Conservation (phyloP, 2,888 invertebrate genomes). For the Arge pagana region DNA sequence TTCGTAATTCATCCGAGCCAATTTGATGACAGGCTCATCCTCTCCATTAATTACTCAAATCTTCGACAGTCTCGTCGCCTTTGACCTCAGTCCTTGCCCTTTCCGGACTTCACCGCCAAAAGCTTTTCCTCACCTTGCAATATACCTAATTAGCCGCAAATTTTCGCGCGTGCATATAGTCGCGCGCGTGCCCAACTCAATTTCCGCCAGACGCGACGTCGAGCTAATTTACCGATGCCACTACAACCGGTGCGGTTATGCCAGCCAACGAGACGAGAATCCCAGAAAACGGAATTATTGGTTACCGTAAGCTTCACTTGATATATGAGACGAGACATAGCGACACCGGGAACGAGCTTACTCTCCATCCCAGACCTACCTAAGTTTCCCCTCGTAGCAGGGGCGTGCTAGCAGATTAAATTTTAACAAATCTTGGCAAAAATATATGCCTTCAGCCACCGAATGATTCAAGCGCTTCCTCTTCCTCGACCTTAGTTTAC, state of each 20-base stretch:
- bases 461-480: no score
- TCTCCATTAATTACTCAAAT: constrained; percentile 37
- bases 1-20: constrained; percentile 32
- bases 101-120: constrained; percentile 28
- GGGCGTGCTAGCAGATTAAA: no score
- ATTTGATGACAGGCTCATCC: constrained; percentile 36
- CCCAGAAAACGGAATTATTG: constrained; percentile 40
- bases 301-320: constrained; percentile 42
- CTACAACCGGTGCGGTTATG: constrained; percentile 25
- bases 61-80: constrained; percentile 27
- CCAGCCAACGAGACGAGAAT: constrained; percentile 34
- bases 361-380: no score
- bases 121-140: constrained; percentile 24
- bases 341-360: background rate
- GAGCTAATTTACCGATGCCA: constrained; percentile 43
- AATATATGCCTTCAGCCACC: no score
- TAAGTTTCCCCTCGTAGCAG: no score
- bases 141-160: no score
- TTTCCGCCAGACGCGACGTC: constrained; percentile 37
- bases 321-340: constrained; percentile 37
- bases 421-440: no score
- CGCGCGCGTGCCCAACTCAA: no score
- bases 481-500: no score
- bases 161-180: no score
- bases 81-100: constrained; percentile 29